Conservation (phyloP, 2,888 invertebrate species). For the Brachyopa scutellaris region DNA sequence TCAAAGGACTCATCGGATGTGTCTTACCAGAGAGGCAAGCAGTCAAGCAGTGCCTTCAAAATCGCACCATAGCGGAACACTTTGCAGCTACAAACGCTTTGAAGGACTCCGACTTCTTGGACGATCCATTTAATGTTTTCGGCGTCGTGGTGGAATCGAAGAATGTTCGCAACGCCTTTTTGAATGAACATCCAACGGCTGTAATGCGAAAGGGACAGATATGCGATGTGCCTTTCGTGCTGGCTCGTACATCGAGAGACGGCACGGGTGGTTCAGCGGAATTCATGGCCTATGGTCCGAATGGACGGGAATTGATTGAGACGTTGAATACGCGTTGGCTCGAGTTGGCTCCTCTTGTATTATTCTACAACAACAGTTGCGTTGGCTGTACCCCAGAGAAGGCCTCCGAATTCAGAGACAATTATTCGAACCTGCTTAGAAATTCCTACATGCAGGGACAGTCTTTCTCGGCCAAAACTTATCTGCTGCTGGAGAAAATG, state of each 20-base stretch:
- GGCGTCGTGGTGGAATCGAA: constrained; percentile 86
- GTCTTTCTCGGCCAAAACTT: constrained; percentile 82
- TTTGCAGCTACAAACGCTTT: background rate
- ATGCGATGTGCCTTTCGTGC: constrained; percentile 86
- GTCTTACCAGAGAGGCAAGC: constrained; percentile 84
- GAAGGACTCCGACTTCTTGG: constrained; percentile 82
- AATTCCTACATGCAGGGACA: constrained; percentile 69
- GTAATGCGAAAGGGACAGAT: constrained; percentile 84
- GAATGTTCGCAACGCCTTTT: constrained; percentile 83
- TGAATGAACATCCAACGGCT: constrained; percentile 85
- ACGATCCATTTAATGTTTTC: constrained; percentile 87
- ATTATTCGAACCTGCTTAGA: constrained; percentile 75
- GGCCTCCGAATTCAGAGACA: constrained; percentile 86
- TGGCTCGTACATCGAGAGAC: constrained; percentile 86
- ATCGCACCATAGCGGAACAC: background rate
- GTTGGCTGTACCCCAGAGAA: constrained; percentile 86
- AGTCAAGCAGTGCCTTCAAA: constrained; percentile 73
- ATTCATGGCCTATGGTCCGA: constrained; percentile 78
- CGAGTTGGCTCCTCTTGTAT: constrained; percentile 83
- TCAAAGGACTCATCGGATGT: constrained; percentile 82
- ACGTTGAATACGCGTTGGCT: constrained; percentile 83
- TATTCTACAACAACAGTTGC: constrained; percentile 83
- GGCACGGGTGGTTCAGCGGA: constrained; percentile 86
- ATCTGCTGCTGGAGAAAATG: constrained; percentile 81
- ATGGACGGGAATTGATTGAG: constrained; percentile 82